Conservation (phyloP, 2,113 vertebrate genomes). For the Platysternon megacephalum region DNA sequence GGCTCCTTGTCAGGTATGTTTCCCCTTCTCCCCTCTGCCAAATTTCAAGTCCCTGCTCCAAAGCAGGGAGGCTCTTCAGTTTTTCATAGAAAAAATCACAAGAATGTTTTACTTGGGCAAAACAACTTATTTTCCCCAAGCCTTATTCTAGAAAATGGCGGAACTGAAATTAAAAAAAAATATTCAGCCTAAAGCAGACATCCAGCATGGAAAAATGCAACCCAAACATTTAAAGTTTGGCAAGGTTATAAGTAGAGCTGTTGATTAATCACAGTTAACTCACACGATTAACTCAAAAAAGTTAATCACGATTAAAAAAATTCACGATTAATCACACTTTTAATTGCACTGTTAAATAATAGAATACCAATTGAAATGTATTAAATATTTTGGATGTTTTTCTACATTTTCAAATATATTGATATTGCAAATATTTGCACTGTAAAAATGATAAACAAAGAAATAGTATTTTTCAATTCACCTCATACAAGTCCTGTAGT, state of each 20-base stretch:
- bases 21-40: not conserved
- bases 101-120: not conserved
- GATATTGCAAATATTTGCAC: too few species aligned
- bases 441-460: too few species aligned
- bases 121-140: not conserved
- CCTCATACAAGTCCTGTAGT: too few species aligned
- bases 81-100: not conserved
- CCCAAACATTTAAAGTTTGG: not conserved
- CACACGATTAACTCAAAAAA: too few species aligned
- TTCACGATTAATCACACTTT: too few species aligned
- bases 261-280: too few species aligned
- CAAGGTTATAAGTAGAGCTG: conserved; percentile 40
- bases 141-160: not conserved
- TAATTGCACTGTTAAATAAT: too few species aligned
- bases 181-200: not conserved
- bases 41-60: not conserved
- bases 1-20: not conserved
- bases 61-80: not conserved
- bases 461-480: too few species aligned
- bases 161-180: not conserved
- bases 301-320: too few species aligned
- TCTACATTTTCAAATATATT: too few species aligned
- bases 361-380: too few species aligned
- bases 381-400: too few species aligned
- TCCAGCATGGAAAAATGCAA: conserved; percentile 1